Evolutionary conservation across 2,888 invertebrate genomes (phyloP).

Genomic region (Endotricha flammealis): DNA sequence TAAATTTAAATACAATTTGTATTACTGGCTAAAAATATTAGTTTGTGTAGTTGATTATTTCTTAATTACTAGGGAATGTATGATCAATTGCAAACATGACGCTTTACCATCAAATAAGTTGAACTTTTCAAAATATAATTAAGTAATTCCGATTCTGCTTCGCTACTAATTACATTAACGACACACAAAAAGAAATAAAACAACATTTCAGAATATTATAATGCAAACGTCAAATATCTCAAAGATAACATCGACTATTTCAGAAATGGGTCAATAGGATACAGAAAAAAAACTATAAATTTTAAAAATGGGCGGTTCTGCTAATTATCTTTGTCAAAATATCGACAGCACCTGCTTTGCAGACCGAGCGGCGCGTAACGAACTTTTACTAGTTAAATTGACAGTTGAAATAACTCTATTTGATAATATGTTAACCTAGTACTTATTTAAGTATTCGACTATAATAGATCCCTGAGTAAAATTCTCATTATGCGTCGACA

Average conservation of each 20-base stretch:
- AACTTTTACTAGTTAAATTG: constrained; percentile 29
- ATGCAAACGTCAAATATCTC: constrained; percentile 44
- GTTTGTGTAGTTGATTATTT: too few species aligned
- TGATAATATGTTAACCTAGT: too few species aligned
- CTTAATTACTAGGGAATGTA: too few species aligned
- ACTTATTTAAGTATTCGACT: too few species aligned
- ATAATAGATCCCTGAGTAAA: too few species aligned
- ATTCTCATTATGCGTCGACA: too few species aligned
- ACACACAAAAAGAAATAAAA: constrained; percentile 29
- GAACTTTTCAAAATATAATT: too few species aligned
- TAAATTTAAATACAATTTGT: too few species aligned
- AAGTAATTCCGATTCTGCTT: too few species aligned
- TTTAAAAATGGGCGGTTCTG: constrained; percentile 66
- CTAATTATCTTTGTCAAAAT: constrained; percentile 76
- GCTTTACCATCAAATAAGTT: too few species aligned
- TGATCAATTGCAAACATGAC: too few species aligned
- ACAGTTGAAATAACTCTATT: background rate
- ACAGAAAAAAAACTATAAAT: constrained; percentile 56
- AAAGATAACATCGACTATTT: constrained; percentile 50
- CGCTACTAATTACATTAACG: constrained; percentile 30
- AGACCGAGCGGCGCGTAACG: constrained; percentile 67
- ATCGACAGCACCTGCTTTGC: constrained; percentile 65
- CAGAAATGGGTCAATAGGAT: constrained; percentile 63
- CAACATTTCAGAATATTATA: constrained; percentile 33
- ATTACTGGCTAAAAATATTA: too few species aligned